Evolutionary conservation across 2,113 vertebrate species (phyloP), one percentile per base, ranked within the genome.

Genomic region (Lepisosteus osseus): DNA sequence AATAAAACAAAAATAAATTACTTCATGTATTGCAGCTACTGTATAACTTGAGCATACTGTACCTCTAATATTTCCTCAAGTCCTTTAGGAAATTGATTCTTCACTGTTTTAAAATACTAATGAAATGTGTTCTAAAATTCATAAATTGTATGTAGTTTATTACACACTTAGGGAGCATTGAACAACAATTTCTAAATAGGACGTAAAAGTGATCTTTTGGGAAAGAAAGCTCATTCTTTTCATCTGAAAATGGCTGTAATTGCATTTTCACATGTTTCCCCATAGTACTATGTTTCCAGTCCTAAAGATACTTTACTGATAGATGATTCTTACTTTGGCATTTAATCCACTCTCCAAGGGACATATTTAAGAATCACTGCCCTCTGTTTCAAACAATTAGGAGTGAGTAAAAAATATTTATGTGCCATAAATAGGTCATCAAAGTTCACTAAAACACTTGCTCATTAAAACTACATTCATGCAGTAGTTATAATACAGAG

Each of bases 311-410:
- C 6, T 44, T 15, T 44, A 47, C 13, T 44, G 12, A 43, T 8
- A 66, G 7, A n/a, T 47, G n/a, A 66, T 44, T 44, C 64, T 65
- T 44, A 65, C 42, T 5, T 41, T 11, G 40, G 14, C 13, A 44
- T 47, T 66, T 66, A 45, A 66, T 44, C 45, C 64, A 66, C 44
- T n/a, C 43, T 44, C 43, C 43, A 15, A 66, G 64, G 44, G 64
- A 66, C n/a, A 66, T 47, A 11, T 13, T n/a, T 45, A 66, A 66
- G 45, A 66, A 14, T 44, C 64, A 66, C 15, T 14, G 42, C 45
- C 43, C 45, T 66, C 64, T 45, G 63, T 66, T n/a, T 66, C 47
- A 51, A 51, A 51, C 47, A 66, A 45, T 65, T 65, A 44, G 64
- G 64, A 41, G 29, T 12, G 42, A 45, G 45, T 66, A 41, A 43